Percentiles rank a stretch among this genome's conserved stretches.
phyloP scores from a whole-genome alignment of 2,113 vertebrate species.

The Nothobranchius kuhntae region DNA sequence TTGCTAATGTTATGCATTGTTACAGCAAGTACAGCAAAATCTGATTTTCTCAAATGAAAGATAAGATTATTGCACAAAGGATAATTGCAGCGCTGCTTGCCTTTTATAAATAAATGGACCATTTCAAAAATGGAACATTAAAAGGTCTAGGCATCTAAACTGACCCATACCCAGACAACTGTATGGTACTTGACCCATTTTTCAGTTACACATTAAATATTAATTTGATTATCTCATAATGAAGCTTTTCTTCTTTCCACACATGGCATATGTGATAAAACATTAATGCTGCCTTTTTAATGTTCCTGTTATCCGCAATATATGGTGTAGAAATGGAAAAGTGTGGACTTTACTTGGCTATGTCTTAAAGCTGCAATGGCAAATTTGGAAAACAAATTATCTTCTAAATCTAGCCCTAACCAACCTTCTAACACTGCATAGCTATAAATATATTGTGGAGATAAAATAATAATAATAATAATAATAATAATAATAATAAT shows the following conservation, averaged over 20 bases:
- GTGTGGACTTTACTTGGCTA: slow-evolving; percentile 27
- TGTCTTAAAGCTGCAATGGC: neutral
- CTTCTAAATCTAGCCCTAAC: no score
- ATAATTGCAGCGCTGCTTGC: no score
- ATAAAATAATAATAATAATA: no score
- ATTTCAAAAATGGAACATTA: neutral
- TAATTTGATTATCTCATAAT: slow-evolving; percentile 49
- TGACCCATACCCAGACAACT: slow-evolving; percentile 24
- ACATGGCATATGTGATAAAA: slow-evolving; percentile 55
- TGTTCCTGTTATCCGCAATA: slow-evolving; percentile 25
- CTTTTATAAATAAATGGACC: no score
- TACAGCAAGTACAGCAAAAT: no score
- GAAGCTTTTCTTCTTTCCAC: slow-evolving; percentile 42
- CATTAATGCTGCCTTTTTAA: slow-evolving; percentile 51
- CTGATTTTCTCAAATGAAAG: no score
- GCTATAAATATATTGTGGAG: no score
- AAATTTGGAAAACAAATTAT: no score
- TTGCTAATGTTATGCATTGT: no score
- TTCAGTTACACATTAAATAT: slow-evolving; percentile 48
- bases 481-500: no score
- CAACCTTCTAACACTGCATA: no score
- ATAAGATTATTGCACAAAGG: no score
- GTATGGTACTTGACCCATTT: slow-evolving; percentile 51
- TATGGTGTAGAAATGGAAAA: slow-evolving; percentile 11
- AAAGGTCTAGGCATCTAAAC: neutral